Base-by-base conservation (phyloP, 2,888 invertebrate genomes). In the Cephus pulcher region DNA sequence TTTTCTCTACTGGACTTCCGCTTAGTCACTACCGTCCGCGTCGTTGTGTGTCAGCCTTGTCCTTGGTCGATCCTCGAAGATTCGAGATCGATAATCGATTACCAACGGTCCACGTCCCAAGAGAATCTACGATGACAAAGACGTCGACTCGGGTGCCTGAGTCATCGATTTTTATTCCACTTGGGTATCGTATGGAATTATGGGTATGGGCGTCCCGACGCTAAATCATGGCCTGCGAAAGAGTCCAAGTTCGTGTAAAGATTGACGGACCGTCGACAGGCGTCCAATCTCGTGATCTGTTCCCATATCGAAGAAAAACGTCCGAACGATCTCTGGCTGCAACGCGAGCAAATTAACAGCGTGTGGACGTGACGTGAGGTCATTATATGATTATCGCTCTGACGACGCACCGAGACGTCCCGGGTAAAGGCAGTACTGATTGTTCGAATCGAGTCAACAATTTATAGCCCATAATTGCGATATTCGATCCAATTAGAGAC, bases 401-500 rank as follows among this genome's bases (percentile, higher is more conserved):
- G 11, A 1, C 32, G 71, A 34, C 33, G 71, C 4, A 30, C 3
- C 71, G 32, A 32, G 71, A 32, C 32, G 71, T 12, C 71, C 71
- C 15, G 71, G 34, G 9, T 1, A 71, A 70, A 32, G 33, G 32
- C 33, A 9, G 9, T 34, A 12, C 33, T 6, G 71, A 71, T 71
- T 71, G 32, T 33, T 69, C 40, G 30, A 37, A 76, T 33, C 70
- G 70, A 69, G 69, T 32, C 12, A 56, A 35, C 70, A 78, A 79
- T 74, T 80, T 78, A 74, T 68, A 69, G 71, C 75, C 75, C 74
- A 69, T 77, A 79, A 81, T 81, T 80, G 79, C 80, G 56, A 76
- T 74, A 77, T 80, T 75, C 37, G 78, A 78, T 79, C 74, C 79
- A 81, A 82, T 81, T 78, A 81, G 78, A 81, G 69, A 71, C 32